Evolutionary conservation across 2,797 vertebrate genomes (phyloP).

Genomic region (Erethizon dorsatum): DNA sequence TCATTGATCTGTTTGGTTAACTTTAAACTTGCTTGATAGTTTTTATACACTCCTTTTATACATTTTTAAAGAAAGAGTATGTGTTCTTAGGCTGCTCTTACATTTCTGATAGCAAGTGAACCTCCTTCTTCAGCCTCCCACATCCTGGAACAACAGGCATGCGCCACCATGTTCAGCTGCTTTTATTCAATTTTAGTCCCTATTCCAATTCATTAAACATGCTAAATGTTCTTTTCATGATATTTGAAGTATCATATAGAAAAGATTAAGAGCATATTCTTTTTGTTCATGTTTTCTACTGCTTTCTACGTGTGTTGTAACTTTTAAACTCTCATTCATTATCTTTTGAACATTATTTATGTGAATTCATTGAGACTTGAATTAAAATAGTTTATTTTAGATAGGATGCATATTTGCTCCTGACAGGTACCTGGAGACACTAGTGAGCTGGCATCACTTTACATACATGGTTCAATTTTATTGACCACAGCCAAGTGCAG

Average conservation of each 20-base stretch:
- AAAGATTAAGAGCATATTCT: background rate
- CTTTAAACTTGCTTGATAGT: background rate
- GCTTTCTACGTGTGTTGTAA: background rate
- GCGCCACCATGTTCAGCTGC: background rate
- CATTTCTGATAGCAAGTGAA: background rate
- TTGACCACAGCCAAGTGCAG: background rate
- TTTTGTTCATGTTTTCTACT: slow-evolving; percentile 27
- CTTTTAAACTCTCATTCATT: background rate
- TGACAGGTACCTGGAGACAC: background rate
- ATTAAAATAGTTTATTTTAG: background rate
- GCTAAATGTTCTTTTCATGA: background rate
- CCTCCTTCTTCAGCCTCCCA: background rate
- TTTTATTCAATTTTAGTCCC: background rate
- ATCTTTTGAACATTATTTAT: background rate
- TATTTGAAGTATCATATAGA: background rate
- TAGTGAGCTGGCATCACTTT: background rate
- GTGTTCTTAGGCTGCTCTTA: background rate
- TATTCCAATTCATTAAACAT: slow-evolving; percentile 22
- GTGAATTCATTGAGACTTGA: background rate
- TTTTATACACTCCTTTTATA: background rate
- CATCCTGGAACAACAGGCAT: background rate
- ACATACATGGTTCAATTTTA: slow-evolving; percentile 5
- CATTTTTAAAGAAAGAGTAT: background rate
- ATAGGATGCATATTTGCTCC: background rate
- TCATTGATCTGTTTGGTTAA: background rate